A percentile compares a stretch with the other conserved stretches of the same genome.
phyloP scores from a whole-genome alignment of 2,888 invertebrate species.

The Drosophila niveifrons region DNA sequence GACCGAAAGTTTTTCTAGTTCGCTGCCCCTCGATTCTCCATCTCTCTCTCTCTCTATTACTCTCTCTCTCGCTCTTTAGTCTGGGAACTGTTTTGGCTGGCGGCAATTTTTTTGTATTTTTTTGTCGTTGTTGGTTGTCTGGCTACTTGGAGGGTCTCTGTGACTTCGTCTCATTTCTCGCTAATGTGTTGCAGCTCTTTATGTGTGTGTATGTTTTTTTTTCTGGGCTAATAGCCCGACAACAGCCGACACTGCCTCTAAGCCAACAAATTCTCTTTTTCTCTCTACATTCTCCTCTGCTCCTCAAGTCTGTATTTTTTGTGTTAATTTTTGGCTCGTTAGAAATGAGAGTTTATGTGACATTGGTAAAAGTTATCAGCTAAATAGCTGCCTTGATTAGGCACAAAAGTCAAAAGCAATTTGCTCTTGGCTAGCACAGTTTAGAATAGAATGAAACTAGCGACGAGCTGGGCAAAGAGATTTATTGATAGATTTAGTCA shows the following conservation, averaged over 20 bases:
- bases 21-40: constrained; percentile 19
- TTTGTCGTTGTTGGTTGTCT: constrained; percentile 40
- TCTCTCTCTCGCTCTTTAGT: constrained; percentile 12
- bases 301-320: neutral
- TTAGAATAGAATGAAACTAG: neutral
- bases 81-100: constrained; percentile 71
- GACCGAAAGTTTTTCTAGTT: constrained; percentile 71
- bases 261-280: constrained; percentile 33
- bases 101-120: constrained; percentile 55
- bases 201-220: constrained; percentile 67
- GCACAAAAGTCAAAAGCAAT: constrained; percentile 17
- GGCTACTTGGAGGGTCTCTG: constrained; percentile 71
- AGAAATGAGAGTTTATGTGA: constrained; percentile 59
- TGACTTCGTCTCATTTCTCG: constrained; percentile 31
- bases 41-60: neutral
- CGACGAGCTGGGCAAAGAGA: neutral
- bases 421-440: constrained; percentile 7
- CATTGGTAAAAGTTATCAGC: constrained; percentile 50
- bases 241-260: constrained; percentile 39
- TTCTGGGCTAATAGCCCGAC: constrained; percentile 73
- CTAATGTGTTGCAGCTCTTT: constrained; percentile 69
- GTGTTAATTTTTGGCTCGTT: constrained; percentile 67
- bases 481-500: neutral
- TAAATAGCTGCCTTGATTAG: constrained; percentile 45
- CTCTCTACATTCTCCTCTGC: neutral